phyloP scores from a whole-genome alignment of 2,113 vertebrate species.

The Spea multiplicata region DNA sequence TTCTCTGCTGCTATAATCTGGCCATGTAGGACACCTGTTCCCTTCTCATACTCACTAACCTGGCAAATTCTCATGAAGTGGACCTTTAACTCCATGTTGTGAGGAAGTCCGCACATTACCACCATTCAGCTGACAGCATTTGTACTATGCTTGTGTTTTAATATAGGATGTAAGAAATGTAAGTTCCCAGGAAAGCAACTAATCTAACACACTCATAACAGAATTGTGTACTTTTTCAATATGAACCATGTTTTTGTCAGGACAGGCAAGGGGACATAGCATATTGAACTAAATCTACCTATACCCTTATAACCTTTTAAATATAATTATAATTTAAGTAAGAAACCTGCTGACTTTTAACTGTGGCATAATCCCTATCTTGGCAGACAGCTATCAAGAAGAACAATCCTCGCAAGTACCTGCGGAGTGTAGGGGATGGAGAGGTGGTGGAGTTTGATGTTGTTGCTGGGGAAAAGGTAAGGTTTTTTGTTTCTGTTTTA shows the following conservation, averaged over 20 bases:
- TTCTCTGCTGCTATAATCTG: background rate
- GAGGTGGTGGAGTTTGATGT: conserved; percentile 96
- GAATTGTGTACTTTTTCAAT: too few relatives aligned
- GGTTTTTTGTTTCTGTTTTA: conserved; percentile 2
- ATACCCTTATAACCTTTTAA: too few relatives aligned
- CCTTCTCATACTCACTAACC: conserved; percentile 16
- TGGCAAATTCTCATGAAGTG: conserved; percentile 18
- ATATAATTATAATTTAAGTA: too few relatives aligned
- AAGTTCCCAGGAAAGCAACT: too few relatives aligned
- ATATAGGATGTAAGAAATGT: too few relatives aligned
- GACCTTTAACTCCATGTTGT: background rate
- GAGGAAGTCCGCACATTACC: background rate
- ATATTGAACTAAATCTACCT: too few relatives aligned
- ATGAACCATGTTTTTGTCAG: too few relatives aligned
- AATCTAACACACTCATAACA: too few relatives aligned
- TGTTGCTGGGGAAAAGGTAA: conserved; percentile 88
- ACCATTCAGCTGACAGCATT: background rate
- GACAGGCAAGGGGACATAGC: too few relatives aligned
- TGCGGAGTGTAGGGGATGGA: conserved; percentile 92
- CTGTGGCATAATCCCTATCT: conserved; percentile 15
- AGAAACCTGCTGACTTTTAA: too few relatives aligned
- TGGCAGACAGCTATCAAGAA: conserved; percentile 91
- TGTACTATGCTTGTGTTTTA: background rate
- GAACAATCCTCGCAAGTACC: conserved; percentile 94
- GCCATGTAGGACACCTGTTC: conserved; percentile 20